Conservation (phyloP, 1,140 invertebrate species). For the Caenorhabditis elegans region DNA sequence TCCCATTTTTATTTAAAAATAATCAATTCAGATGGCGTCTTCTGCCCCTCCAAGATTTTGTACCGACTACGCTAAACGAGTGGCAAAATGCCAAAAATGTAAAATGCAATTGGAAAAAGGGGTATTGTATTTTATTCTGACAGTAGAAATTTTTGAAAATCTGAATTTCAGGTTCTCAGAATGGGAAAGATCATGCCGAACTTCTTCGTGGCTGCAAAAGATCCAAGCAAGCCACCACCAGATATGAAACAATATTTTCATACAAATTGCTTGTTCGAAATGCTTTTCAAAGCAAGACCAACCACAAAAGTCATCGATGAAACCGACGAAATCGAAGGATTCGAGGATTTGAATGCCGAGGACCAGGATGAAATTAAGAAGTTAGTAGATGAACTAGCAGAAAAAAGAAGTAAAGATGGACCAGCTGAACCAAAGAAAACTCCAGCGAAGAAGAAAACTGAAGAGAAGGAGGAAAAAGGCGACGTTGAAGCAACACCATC, state of each 20-base stretch:
- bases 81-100: conserved; percentile 42
- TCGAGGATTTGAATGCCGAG: conserved; percentile 16
- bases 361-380: conserved; percentile 35
- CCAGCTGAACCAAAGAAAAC: conserved; percentile 11
- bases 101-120: conserved; percentile 39
- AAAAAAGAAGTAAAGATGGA: conserved; percentile 9
- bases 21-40: neutral
- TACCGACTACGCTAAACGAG: conserved; percentile 37
- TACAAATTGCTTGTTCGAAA: conserved; percentile 37
- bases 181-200: conserved; percentile 44
- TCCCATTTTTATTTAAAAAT: no score
- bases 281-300: conserved; percentile 34
- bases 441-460: conserved; percentile 23
- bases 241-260: conserved; percentile 46
- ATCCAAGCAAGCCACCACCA: conserved; percentile 24
- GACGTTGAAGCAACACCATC: conserved; percentile 18
- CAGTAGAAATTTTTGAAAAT: neutral
- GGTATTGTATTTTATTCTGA: neutral
- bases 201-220: conserved; percentile 37
- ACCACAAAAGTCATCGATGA: conserved; percentile 46
- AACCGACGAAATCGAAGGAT: conserved; percentile 38
- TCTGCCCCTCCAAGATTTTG: conserved; percentile 23
- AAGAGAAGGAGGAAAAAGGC: neutral
- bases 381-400: conserved; percentile 25
- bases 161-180: neutral